Evolutionary conservation across 2,888 invertebrate species (phyloP).

Genomic region (Hirtodrosophila alboralis): DNA sequence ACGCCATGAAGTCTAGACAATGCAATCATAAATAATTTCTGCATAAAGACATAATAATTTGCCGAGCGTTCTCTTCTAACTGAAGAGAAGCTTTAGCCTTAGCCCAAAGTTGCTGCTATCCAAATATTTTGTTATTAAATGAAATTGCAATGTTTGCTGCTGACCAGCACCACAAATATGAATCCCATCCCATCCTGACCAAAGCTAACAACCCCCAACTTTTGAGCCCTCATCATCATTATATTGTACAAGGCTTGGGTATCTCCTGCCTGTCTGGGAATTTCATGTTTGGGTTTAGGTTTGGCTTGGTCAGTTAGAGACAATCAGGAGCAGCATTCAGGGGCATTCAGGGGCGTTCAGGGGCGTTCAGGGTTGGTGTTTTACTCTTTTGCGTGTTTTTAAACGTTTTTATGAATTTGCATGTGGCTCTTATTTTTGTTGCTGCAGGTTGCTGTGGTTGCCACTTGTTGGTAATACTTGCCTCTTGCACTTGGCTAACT

Average conservation of each 20-base stretch:
- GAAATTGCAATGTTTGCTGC: conserved; percentile 75
- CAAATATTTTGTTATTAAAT: conserved; percentile 78
- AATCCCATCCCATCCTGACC: neutral
- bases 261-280: conserved; percentile 65
- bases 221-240: conserved; percentile 55
- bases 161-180: conserved; percentile 55
- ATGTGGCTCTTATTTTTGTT: conserved; percentile 31
- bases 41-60: conserved; percentile 77
- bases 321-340: too few relatives aligned
- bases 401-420: conserved; percentile 68
- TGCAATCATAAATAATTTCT: conserved; percentile 76
- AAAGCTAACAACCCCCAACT: conserved; percentile 4
- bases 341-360: neutral
- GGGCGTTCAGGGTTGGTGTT: conserved; percentile 20
- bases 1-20: conserved; percentile 73
- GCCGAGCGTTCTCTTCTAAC: conserved; percentile 24
- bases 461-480: conserved; percentile 61
- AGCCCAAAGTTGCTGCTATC: conserved; percentile 24
- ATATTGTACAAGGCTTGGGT: conserved; percentile 21
- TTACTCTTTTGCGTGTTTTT: conserved; percentile 66
- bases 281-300: conserved; percentile 60
- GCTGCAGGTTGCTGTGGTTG: conserved; percentile 32
- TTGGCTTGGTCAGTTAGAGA: conserved; percentile 22
- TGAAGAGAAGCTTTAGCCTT: conserved; percentile 22
- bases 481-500: conserved; percentile 28